Percentiles rank a stretch among this genome's conserved stretches.
Conservation (phyloP, 2,113 vertebrate species). For the Chaetodon trifascialis region DNA sequence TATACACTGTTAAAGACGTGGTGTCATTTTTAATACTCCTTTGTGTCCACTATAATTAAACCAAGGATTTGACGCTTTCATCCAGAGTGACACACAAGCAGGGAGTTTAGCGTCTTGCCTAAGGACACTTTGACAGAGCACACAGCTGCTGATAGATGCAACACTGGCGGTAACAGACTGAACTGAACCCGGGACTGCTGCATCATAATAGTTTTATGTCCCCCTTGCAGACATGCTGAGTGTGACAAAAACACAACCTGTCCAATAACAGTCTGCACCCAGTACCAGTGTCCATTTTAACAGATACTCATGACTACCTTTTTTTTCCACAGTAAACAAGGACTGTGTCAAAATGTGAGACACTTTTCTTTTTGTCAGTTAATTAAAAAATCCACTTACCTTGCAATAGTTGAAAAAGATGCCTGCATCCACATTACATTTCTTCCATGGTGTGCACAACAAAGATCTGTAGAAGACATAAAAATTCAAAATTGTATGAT, state of each 20-base stretch:
- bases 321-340: too few relatives aligned
- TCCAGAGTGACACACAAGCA: neutral
- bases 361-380: too few relatives aligned
- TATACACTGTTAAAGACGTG: slow-evolving; percentile 7
- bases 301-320: too few relatives aligned
- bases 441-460: too few relatives aligned
- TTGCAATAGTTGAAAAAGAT: too few relatives aligned
- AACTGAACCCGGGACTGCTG: neutral
- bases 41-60: slow-evolving; percentile 17
- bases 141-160: slow-evolving; percentile 14
- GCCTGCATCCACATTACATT: too few relatives aligned
- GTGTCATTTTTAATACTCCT: slow-evolving; percentile 23
- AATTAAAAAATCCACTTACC: too few relatives aligned
- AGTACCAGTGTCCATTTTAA: too few relatives aligned
- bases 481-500: too few relatives aligned
- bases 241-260: neutral
- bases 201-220: neutral
- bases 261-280: too few relatives aligned
- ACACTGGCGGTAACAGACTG: neutral
- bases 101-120: neutral
- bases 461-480: too few relatives aligned
- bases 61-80: slow-evolving; percentile 2
- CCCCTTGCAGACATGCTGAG: neutral
- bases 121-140: slow-evolving; percentile 24
- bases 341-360: too few relatives aligned